phyloP scores from a whole-genome alignment of 2,113 vertebrate genomes.

The Pandion haliaetus region DNA sequence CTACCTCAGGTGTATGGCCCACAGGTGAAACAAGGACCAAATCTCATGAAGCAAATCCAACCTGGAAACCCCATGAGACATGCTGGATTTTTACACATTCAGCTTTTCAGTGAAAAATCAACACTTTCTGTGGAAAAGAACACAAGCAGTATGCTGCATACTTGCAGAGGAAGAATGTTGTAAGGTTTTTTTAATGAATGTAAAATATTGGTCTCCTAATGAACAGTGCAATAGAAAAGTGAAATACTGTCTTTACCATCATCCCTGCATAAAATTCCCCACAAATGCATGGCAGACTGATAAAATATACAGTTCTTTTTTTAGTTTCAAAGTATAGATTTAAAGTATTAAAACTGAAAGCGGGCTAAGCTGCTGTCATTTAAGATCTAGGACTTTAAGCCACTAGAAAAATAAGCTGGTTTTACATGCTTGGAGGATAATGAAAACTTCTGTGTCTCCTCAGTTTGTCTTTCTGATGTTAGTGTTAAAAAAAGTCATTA shows the following conservation, averaged over 20 bases:
- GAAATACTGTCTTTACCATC: not conserved
- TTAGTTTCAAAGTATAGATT: constrained; percentile 10
- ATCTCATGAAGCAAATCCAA: not conserved
- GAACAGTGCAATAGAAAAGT: not conserved
- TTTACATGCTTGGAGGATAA: not conserved
- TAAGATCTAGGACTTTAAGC: constrained; percentile 34
- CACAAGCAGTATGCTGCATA: not conserved
- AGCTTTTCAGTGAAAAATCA: not conserved
- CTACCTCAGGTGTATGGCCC: not conserved
- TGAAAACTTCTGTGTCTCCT: not conserved
- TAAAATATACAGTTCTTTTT: not conserved
- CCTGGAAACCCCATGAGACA: not conserved
- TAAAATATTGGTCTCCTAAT: not conserved
- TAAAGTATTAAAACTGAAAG: constrained; percentile 43
- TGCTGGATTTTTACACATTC: not conserved
- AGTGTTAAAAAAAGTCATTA: not conserved
- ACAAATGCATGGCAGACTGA: not conserved
- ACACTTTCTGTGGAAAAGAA: not conserved
- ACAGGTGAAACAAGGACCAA: not conserved
- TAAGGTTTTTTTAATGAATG: not conserved
- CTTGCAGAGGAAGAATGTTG: not conserved
- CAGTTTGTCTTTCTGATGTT: not conserved
- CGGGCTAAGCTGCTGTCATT: constrained; percentile 60
- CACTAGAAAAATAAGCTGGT: not conserved
- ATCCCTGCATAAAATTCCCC: not conserved